These are phyloP conservation scores for Agrotis puta DNA, from an alignment of 2,888 invertebrate species.

Conservation along the genomic window DNA sequence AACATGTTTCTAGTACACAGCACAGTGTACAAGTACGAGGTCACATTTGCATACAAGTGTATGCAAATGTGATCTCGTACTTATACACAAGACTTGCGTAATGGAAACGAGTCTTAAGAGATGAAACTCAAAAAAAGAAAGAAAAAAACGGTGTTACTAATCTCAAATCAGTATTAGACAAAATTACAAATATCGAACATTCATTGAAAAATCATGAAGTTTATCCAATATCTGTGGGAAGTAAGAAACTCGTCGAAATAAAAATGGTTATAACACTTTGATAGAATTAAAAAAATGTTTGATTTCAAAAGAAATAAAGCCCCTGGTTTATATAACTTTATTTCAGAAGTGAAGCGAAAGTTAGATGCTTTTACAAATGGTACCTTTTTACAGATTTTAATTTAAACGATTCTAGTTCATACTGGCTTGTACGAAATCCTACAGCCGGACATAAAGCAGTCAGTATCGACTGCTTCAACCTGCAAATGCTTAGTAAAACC, in stretches of 20 bases:
- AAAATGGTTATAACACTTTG: conserved; percentile 30
- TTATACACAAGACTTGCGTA: too few species aligned
- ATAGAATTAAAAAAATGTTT: conserved; percentile 49
- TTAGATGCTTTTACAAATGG: conserved; percentile 12
- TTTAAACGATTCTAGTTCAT: background rate
- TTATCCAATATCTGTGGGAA: conserved; percentile 47
- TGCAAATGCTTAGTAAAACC: too few species aligned
- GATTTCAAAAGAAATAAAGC: conserved; percentile 27
- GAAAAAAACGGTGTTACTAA: conserved; percentile 8
- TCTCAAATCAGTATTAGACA: conserved; percentile 1
- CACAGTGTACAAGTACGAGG: too few species aligned
- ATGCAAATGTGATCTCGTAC: too few species aligned
- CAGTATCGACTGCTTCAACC: too few species aligned
- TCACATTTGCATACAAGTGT: too few species aligned
- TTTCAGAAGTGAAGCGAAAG: conserved; percentile 8
- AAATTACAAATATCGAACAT: conserved; percentile 60
- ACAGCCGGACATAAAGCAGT: too few species aligned
- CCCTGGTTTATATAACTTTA: conserved; percentile 32
- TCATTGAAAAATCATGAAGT: conserved; percentile 59
- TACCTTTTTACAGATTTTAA: background rate
- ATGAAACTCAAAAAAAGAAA: conserved; percentile 14
- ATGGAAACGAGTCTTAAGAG: too few species aligned
- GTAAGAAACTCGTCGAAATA: conserved; percentile 34
- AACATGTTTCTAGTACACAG: too few species aligned
- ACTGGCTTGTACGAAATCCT: too few species aligned